Percentiles rank a stretch among this genome's conserved stretches.
phyloP scores from a whole-genome alignment of 2,797 vertebrate species.

The Sphenodon punctatus region DNA sequence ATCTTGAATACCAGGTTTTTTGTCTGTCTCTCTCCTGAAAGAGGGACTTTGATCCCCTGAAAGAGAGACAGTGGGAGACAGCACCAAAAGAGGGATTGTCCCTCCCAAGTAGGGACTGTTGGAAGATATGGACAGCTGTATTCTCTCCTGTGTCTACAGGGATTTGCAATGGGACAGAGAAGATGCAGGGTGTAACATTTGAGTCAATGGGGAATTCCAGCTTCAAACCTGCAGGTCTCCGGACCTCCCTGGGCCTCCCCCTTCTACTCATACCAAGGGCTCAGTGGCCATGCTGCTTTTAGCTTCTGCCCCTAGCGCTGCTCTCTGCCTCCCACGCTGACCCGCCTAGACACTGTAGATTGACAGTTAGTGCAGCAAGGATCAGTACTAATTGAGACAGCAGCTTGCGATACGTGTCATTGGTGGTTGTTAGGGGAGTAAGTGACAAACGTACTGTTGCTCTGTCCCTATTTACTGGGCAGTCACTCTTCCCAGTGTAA shows the following conservation, averaged over 20 bases:
- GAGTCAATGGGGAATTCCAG: background rate
- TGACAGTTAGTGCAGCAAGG: background rate
- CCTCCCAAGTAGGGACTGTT: no score
- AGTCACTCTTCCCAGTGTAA: background rate
- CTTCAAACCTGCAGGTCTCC: no score
- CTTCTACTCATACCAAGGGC: background rate
- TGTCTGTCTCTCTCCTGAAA: no score
- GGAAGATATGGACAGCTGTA: no score
- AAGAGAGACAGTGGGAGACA: no score
- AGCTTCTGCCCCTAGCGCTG: fast-evolving
- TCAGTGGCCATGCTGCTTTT: fast-evolving
- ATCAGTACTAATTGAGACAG: background rate
- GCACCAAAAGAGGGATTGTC: no score
- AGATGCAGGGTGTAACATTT: no score
- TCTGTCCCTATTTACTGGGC: background rate
- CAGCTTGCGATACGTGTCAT: background rate
- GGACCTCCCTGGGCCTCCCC: background rate
- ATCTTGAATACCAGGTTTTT: no score
- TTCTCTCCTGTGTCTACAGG: no score
- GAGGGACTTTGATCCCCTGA: no score
- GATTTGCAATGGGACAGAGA: no score
- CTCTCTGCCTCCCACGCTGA: background rate
- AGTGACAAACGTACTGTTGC: background rate
- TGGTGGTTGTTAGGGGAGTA: background rate
- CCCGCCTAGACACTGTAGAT: background rate